Conservation (phyloP, 2,888 invertebrate genomes). For the Apamea sordens region DNA sequence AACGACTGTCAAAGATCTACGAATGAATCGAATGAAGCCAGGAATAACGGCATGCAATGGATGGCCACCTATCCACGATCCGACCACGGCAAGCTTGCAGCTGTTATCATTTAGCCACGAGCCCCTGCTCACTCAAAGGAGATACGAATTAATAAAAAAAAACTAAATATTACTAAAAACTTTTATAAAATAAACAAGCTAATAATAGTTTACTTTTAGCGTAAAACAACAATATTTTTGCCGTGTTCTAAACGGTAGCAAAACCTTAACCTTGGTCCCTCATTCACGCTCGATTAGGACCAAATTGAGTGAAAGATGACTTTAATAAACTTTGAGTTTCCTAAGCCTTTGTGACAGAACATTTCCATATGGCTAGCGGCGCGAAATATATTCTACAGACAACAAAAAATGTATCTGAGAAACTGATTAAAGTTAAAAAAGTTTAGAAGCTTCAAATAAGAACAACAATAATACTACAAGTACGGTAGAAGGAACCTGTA, state of each 20-base stretch:
- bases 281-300: slow-evolving; percentile 77
- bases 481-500: not conserved
- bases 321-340: slow-evolving; percentile 64
- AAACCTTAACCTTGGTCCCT: slow-evolving; percentile 67
- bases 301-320: slow-evolving; percentile 78
- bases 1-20: not conserved
- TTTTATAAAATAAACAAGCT: not conserved
- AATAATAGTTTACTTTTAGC: slow-evolving; percentile 1
- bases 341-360: slow-evolving; percentile 57
- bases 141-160: not conserved
- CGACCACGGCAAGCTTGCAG: not conserved
- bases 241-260: slow-evolving; percentile 34
- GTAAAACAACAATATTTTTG: slow-evolving; percentile 15
- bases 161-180: not conserved
- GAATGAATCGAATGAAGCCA: not conserved
- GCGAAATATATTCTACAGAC: slow-evolving; percentile 25
- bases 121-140: not conserved
- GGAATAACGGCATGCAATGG: not conserved
- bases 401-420: slow-evolving; percentile 3
- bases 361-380: slow-evolving; percentile 40
- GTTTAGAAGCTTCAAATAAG: not conserved
- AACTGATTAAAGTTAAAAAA: not conserved
- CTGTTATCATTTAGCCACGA: not conserved
- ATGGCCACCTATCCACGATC: not conserved
- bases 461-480: not conserved